Percentiles rank a stretch among this genome's conserved stretches.
phyloP scores from a whole-genome alignment of 2,888 invertebrate species.

The Candidula unifasciata region DNA sequence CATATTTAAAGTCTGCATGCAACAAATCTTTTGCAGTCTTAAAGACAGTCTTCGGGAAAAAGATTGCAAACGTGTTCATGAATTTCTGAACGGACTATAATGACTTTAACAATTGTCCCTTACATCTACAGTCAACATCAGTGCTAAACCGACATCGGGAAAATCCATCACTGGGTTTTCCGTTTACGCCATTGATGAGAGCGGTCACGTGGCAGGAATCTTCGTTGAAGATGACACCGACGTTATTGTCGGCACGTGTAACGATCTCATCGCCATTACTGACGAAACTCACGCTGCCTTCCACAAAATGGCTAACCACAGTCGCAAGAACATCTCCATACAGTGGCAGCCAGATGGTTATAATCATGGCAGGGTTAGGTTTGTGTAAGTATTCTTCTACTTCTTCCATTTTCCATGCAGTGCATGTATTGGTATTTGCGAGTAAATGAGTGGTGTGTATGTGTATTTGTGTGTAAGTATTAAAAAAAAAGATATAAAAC shows the following conservation, averaged over 20 bases:
- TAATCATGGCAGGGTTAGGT: conserved; percentile 24
- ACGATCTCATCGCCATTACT: conserved; percentile 12
- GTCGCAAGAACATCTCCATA: conserved; percentile 28
- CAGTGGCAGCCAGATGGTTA: conserved; percentile 38
- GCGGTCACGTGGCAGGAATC: conserved; percentile 14
- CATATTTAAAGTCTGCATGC: too few species aligned
- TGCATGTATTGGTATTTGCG: too few species aligned
- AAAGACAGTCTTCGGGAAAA: too few species aligned
- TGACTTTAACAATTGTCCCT: background rate
- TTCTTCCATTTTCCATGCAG: background rate
- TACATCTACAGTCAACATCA: conserved; percentile 20
- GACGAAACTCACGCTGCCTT: conserved; percentile 33
- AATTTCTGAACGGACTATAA: too few species aligned
- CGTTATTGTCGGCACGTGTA: conserved; percentile 28
- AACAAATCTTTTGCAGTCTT: too few species aligned
- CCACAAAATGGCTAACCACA: conserved; percentile 21
- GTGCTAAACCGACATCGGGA: conserved; percentile 10
- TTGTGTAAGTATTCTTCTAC: conserved; percentile 20
- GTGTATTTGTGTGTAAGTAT: too few species aligned
- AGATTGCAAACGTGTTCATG: too few species aligned
- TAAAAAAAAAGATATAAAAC: too few species aligned
- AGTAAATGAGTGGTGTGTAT: too few species aligned
- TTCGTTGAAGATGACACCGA: conserved; percentile 18
- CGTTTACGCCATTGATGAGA: conserved; percentile 34
- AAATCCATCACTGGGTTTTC: conserved; percentile 28